Percentiles rank a stretch among this genome's conserved stretches.
Evolutionary conservation across 2,888 invertebrate species (phyloP).

Genomic region (Ptychoptera albimana): DNA sequence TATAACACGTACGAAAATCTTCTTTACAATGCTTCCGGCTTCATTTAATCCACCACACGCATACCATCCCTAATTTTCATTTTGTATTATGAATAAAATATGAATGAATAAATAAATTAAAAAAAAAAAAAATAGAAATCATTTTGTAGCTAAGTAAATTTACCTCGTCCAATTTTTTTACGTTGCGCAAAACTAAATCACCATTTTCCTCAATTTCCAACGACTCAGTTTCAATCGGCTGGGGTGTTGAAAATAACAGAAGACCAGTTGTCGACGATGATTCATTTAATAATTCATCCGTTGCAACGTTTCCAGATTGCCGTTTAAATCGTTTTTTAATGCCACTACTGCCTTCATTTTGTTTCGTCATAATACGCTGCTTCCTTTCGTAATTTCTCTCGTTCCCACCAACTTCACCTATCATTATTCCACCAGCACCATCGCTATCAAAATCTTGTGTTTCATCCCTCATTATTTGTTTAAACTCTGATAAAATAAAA

Average conservation of each 20-base stretch:
- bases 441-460: conserved; percentile 3
- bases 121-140: too few species aligned
- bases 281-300: neutral
- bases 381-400: conserved; percentile 9
- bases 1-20: conserved; percentile 15
- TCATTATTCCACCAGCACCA: neutral
- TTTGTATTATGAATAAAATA: neutral
- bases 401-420: conserved; percentile 5
- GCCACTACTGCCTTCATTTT: too few species aligned
- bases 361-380: too few species aligned
- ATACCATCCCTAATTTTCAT: conserved; percentile 15
- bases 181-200: conserved; percentile 15
- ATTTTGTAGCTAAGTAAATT: neutral
- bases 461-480: conserved; percentile 6
- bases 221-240: conserved; percentile 11
- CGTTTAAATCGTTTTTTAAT: neutral
- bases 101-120: neutral
- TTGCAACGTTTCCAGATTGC: neutral
- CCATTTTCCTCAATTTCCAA: conserved; percentile 16
- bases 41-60: conserved; percentile 18
- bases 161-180: conserved; percentile 15
- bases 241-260: conserved; percentile 11
- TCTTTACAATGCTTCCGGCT: conserved; percentile 17
- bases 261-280: conserved; percentile 9
- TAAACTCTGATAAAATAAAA: conserved; percentile 7